Base-by-base conservation (phyloP, 2,113 vertebrate genomes). In the Telmatochromis sp. region DNA sequence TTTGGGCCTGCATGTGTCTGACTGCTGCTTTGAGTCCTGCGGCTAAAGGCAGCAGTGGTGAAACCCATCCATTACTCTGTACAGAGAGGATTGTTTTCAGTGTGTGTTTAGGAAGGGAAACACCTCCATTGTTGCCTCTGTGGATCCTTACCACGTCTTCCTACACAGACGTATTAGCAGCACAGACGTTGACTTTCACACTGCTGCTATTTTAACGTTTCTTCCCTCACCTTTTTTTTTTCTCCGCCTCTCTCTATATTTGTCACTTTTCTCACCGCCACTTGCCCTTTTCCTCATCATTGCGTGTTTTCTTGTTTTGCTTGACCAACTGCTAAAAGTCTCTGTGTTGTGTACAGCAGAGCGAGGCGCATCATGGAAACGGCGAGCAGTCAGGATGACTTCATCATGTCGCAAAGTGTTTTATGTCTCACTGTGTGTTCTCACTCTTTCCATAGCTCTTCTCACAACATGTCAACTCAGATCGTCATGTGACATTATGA, bases 351-450 rank as follows among this genome's bases (percentile, higher is more conserved):
- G 81, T 58, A 13, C 82, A 51, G 89, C 54, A 87, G 88, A 89
- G 73, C 53, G 73, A 82, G 89, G 85, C 83, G 86, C 92, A 92
- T 93, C 91, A 94, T 94, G 92, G 93, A 93, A 95, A 96, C 82
- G 45, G 81, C 87, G 65, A 91, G 86, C 88, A 92, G 92, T 94
- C 89, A 86, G 88, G 35, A 90, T 93, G 88, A 95, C 90, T 93
- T 95, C 93, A 95, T 93, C 90, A 78, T 87, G 90, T 94, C 89
- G 82, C 93, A 91, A 88, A 94, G 90, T 90, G 92, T 94, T 95
- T 96, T 91, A 91, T 92, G 90, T 92, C 90, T 95, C 50, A 10
- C 81, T 91, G 42, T 11, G 57, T 91, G 79, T 73, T 94, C 87
- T 94, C 91, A 92, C 68, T 91, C 86, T 94, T 95, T 95, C 94